These are phyloP conservation scores for Myripristis murdjan DNA, from an alignment of 2,797 vertebrate genomes.

Conservation along the genomic window DNA sequence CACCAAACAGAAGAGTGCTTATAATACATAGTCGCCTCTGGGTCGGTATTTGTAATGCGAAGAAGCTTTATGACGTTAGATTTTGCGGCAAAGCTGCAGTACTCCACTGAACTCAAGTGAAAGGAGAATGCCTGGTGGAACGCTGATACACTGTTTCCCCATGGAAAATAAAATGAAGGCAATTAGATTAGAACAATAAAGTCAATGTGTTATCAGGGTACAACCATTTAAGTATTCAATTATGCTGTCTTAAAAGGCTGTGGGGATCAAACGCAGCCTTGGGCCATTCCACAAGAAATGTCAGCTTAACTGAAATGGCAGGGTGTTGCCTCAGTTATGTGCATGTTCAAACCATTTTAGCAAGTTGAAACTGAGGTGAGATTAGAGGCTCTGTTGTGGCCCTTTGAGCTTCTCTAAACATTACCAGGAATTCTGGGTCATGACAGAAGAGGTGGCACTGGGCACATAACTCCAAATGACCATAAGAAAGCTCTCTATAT, in stretches of 20 bases:
- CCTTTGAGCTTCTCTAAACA: background rate
- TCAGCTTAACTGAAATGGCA: slow-evolving; percentile 42
- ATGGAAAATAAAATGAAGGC: slow-evolving; percentile 67
- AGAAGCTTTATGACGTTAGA: slow-evolving; percentile 30
- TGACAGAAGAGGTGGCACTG: background rate
- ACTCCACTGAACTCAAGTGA: slow-evolving; percentile 23
- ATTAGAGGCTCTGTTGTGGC: background rate
- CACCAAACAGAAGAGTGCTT: slow-evolving; percentile 37
- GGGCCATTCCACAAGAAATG: slow-evolving; percentile 42
- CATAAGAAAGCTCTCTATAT: background rate
- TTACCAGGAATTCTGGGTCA: background rate
- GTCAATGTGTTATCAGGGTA: slow-evolving; percentile 42
- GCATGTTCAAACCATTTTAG: slow-evolving; percentile 36
- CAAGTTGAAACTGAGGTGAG: slow-evolving; percentile 32
- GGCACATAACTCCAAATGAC: background rate
- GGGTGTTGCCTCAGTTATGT: slow-evolving; percentile 38
- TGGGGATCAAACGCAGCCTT: slow-evolving; percentile 45
- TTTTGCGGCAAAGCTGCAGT: slow-evolving; percentile 30
- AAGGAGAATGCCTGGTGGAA: slow-evolving; percentile 46
- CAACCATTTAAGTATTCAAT: slow-evolving; percentile 67
- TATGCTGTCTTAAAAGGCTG: slow-evolving; percentile 47
- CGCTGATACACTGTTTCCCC: slow-evolving; percentile 31
- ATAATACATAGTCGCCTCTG: slow-evolving; percentile 19
- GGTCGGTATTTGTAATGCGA: slow-evolving; percentile 27
- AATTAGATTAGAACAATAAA: slow-evolving; percentile 75